phyloP scores from a whole-genome alignment of 2,797 vertebrate genomes.

The Pristis pectinata region DNA sequence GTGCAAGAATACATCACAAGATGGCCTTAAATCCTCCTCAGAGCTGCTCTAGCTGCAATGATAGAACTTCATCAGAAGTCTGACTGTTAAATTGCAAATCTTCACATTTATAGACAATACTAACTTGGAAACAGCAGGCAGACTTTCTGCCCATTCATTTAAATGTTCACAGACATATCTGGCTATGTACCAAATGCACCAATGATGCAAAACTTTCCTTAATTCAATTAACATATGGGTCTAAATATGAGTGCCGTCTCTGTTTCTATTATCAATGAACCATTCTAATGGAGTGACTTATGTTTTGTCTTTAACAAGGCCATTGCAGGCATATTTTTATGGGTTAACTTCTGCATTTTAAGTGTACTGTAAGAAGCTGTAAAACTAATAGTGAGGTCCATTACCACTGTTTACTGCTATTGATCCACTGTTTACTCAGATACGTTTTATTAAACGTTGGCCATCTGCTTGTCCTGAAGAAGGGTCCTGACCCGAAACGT shows the following conservation, averaged over 20 bases:
- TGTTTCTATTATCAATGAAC: neutral
- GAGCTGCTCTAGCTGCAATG: neutral
- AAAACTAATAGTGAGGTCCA: neutral
- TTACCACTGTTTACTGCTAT: neutral
- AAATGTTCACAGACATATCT: neutral
- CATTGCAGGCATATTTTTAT: neutral
- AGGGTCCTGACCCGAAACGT: too few species aligned
- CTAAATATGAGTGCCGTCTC: neutral
- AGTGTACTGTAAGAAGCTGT: neutral
- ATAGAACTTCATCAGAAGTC: neutral
- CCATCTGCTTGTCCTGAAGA: too few species aligned
- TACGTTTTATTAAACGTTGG: too few species aligned
- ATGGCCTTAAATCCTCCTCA: neutral
- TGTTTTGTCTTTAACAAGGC: neutral
- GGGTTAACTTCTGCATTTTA: neutral
- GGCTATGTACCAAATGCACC: neutral
- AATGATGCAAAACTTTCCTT: neutral
- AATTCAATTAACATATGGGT: neutral
- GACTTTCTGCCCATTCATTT: neutral
- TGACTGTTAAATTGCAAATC: neutral
- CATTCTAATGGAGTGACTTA: neutral
- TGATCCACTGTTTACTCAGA: slow-evolving; percentile 5
- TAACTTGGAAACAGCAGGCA: neutral
- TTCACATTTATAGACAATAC: neutral
- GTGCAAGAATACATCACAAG: neutral